Evolutionary conservation across 2,888 invertebrate genomes (phyloP).

Genomic region (Noctuana brunneofusca): DNA sequence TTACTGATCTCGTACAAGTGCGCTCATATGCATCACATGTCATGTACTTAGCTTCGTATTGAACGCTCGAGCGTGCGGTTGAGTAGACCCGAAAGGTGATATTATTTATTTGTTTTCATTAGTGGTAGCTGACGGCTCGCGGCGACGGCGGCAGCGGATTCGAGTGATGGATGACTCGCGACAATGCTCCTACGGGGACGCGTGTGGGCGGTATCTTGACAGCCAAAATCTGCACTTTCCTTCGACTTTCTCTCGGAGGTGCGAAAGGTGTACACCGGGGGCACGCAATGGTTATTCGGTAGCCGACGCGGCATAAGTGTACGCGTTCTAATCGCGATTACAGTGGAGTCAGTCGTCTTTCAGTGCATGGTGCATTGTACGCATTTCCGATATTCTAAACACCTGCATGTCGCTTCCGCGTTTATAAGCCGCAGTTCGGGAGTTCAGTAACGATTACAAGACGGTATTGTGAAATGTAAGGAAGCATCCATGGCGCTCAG

Average conservation of each 20-base stretch:
- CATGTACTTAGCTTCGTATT: not conserved
- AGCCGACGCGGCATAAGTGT: slow-evolving; percentile 77
- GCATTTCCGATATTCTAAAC: slow-evolving; percentile 72
- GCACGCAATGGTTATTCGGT: slow-evolving; percentile 79
- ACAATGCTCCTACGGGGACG: slow-evolving; percentile 76
- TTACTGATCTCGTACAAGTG: slow-evolving; percentile 8
- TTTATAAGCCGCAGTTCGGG: slow-evolving; percentile 62
- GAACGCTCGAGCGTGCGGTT: slow-evolving; percentile 20
- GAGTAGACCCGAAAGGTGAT: slow-evolving; percentile 41
- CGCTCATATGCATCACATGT: slow-evolving; percentile 11
- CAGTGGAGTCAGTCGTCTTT: slow-evolving; percentile 48
- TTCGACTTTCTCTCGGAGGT: slow-evolving; percentile 82
- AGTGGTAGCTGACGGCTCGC: slow-evolving; percentile 48
- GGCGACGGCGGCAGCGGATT: slow-evolving; percentile 45
- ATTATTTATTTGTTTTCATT: slow-evolving; percentile 65
- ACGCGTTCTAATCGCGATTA: slow-evolving; percentile 73
- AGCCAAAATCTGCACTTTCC: slow-evolving; percentile 82
- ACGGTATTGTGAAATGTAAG: slow-evolving; percentile 65
- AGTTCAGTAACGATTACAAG: slow-evolving; percentile 48
- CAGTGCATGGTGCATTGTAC: slow-evolving; percentile 60
- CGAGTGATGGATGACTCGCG: slow-evolving; percentile 76
- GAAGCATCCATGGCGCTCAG: slow-evolving; percentile 58
- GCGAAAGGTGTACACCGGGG: slow-evolving; percentile 79
- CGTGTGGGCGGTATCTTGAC: slow-evolving; percentile 77
- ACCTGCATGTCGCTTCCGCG: slow-evolving; percentile 73